Conservation (phyloP, 2,888 invertebrate genomes). For the Plemyria rubiginata region DNA sequence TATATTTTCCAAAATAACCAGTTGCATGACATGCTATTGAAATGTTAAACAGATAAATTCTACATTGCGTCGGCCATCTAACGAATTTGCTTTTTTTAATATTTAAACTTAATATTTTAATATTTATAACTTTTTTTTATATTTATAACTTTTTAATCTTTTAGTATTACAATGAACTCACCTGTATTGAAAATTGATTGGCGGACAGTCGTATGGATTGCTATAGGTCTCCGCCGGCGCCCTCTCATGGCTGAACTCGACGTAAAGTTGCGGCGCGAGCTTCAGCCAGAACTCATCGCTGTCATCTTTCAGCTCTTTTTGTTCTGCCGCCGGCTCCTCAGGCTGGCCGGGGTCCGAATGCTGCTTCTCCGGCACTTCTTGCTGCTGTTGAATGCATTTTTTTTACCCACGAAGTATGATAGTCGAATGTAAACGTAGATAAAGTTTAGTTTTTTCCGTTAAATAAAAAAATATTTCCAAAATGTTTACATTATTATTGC, state of each 20-base stretch:
- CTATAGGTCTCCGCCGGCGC: constrained; percentile 49
- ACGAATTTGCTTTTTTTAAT: too few species aligned
- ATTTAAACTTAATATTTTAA: too few species aligned
- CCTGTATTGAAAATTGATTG: constrained; percentile 72
- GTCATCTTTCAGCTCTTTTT: constrained; percentile 38
- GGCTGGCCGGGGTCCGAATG: constrained; percentile 27
- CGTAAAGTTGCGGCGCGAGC: constrained; percentile 60
- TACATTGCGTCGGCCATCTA: too few species aligned
- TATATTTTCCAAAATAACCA: too few species aligned
- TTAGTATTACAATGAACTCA: constrained; percentile 34
- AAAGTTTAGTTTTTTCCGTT: background rate
- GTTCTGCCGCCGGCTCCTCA: constrained; percentile 25
- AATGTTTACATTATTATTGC: background rate
- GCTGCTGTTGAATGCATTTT: background rate
- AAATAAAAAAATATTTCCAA: background rate
- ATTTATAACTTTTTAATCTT: background rate
- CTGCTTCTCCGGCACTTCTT: constrained; percentile 18
- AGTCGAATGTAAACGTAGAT: too few species aligned
- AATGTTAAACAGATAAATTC: too few species aligned
- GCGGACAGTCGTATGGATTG: constrained; percentile 70
- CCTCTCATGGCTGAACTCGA: constrained; percentile 65
- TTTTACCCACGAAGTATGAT: background rate
- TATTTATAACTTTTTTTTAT: too few species aligned
- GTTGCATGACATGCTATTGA: too few species aligned
- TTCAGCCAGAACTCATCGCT: constrained; percentile 56